These are phyloP conservation scores for Embiotoca jacksoni DNA, from an alignment of 2,113 vertebrate species.

Conservation along the genomic window DNA sequence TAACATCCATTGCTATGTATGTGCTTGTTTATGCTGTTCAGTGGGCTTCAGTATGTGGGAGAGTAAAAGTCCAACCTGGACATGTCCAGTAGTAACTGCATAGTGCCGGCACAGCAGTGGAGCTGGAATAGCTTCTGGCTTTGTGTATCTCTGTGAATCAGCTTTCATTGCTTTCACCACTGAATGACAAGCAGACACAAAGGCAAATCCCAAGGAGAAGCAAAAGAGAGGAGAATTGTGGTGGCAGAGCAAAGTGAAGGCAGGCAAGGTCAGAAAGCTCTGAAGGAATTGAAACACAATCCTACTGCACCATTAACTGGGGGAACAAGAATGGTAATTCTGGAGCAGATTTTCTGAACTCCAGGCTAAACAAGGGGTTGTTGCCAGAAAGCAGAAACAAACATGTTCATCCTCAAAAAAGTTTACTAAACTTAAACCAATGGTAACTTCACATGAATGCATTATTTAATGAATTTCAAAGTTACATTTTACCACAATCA, in stretches of 20 bases:
- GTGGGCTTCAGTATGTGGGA: constrained; percentile 19
- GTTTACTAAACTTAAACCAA: neutral
- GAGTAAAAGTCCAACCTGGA: constrained; percentile 65
- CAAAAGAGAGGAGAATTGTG: constrained; percentile 62
- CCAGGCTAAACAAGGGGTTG: constrained; percentile 8
- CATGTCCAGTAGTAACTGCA: constrained; percentile 55
- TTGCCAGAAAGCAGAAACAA: constrained; percentile 23
- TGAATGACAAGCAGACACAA: constrained; percentile 92
- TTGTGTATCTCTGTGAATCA: constrained; percentile 85
- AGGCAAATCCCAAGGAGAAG: constrained; percentile 82
- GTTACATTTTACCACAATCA: constrained; percentile 23
- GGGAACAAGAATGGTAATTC: constrained; percentile 58
- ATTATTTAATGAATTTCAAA: constrained; percentile 3
- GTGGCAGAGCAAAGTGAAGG: constrained; percentile 65
- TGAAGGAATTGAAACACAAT: constrained; percentile 78
- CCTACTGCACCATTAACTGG: constrained; percentile 76
- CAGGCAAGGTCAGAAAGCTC: constrained; percentile 81
- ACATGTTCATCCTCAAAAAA: neutral
- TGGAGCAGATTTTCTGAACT: constrained; percentile 49
- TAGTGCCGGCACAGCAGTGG: constrained; percentile 63
- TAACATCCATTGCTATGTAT: constrained; percentile 29
- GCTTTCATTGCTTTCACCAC: constrained; percentile 80
- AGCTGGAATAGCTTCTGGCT: constrained; percentile 77
- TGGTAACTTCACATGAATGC: neutral
- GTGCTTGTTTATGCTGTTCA: constrained; percentile 43